Conservation (phyloP, 2,113 vertebrate species). For the Danionella cerebrum region DNA sequence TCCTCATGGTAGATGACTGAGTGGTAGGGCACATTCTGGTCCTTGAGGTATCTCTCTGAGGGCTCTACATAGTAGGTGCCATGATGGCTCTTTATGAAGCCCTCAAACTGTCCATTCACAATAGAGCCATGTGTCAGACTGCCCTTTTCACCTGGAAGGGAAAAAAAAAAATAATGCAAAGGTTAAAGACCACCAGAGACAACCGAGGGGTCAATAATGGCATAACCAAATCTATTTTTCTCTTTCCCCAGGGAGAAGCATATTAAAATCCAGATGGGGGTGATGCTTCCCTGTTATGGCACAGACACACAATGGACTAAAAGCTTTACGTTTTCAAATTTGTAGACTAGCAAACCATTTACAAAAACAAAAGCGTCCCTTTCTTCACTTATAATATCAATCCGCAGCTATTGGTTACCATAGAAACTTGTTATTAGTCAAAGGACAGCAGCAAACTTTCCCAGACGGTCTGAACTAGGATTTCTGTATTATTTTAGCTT, state of each 20-base stretch:
- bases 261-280: background rate
- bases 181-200: background rate
- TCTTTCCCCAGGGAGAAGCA: background rate
- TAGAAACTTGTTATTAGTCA: too few species aligned
- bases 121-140: constrained; percentile 88
- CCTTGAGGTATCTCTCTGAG: constrained; percentile 84
- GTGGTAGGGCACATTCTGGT: constrained; percentile 74
- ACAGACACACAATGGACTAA: too few species aligned
- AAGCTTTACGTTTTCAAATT: too few species aligned
- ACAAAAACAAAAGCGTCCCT: background rate
- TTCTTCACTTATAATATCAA: too few species aligned
- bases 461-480: too few species aligned
- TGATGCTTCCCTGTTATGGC: background rate
- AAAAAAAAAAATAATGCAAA: constrained; percentile 20
- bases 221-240: background rate
- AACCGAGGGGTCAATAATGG: background rate
- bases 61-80: constrained; percentile 94
- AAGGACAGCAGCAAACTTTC: too few species aligned
- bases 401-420: too few species aligned
- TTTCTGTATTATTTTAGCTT: too few species aligned
- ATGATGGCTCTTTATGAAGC: constrained; percentile 84
- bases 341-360: too few species aligned
- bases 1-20: constrained; percentile 98
- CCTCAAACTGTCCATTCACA: constrained; percentile 89
- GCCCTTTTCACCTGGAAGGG: constrained; percentile 77